These are phyloP conservation scores for Drosophila ustulata DNA, from an alignment of 2,888 invertebrate species.

Conservation along the genomic window DNA sequence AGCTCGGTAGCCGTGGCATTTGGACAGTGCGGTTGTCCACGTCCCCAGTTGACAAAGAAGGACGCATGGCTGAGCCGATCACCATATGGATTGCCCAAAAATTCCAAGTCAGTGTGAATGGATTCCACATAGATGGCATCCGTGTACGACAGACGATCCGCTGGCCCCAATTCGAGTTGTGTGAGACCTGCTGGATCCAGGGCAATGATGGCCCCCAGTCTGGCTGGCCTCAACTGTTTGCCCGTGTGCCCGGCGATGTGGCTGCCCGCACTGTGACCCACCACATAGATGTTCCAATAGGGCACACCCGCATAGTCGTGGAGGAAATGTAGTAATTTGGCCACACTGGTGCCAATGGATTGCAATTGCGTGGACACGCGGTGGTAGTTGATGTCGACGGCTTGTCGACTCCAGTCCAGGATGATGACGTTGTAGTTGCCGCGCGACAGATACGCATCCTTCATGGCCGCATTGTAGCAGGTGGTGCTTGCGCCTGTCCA, in stretches of 20 bases:
- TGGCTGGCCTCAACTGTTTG: constrained; percentile 59
- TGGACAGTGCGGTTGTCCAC: constrained; percentile 83
- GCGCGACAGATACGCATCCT: constrained; percentile 77
- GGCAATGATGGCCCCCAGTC: constrained; percentile 80
- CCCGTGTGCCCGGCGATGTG: constrained; percentile 83
- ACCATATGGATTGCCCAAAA: constrained; percentile 81
- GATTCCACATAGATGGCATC: constrained; percentile 84
- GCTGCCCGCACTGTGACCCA: constrained; percentile 85
- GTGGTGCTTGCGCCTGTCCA: constrained; percentile 77
- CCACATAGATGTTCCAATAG: constrained; percentile 72
- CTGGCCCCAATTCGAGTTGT: constrained; percentile 66
- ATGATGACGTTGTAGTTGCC: constrained; percentile 81
- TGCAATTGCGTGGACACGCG: constrained; percentile 75
- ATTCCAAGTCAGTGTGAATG: constrained; percentile 82
- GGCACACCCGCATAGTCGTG: constrained; percentile 66
- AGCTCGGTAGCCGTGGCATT: constrained; percentile 80
- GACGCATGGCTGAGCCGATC: constrained; percentile 81
- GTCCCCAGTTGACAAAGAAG: constrained; percentile 84
- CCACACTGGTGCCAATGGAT: constrained; percentile 73
- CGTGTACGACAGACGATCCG: constrained; percentile 74
- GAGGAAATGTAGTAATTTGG: constrained; percentile 79
- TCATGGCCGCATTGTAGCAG: constrained; percentile 81
- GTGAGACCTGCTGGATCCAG: constrained; percentile 84
- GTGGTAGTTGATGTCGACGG: constrained; percentile 74
- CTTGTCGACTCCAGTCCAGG: constrained; percentile 82